Percentiles rank a stretch among this genome's conserved stretches.
Conservation (phyloP, 2,888 invertebrate genomes). For the Arge pagana region DNA sequence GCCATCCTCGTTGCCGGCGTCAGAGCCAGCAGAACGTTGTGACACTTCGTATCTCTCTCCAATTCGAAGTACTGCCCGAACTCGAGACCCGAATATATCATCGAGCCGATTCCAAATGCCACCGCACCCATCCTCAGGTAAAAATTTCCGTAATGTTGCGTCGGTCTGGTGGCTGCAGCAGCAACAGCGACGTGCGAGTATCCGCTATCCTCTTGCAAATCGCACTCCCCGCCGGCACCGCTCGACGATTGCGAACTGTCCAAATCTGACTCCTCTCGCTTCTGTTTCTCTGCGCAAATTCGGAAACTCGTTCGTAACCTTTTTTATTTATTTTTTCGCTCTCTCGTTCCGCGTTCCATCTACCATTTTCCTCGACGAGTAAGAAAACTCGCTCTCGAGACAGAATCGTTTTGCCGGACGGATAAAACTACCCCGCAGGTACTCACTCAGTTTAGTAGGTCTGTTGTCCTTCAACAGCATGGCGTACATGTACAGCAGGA, state of each 20-base stretch:
- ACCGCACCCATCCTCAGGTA: slow-evolving; percentile 92
- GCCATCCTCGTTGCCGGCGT: slow-evolving; percentile 93
- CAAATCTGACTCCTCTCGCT: slow-evolving; percentile 54
- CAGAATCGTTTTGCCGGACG: no score
- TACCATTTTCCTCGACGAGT: no score
- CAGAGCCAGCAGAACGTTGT: slow-evolving; percentile 85
- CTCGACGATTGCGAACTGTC: slow-evolving; percentile 55
- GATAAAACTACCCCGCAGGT: no score
- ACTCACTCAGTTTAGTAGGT: slow-evolving; percentile 58
- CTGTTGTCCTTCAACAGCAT: slow-evolving; percentile 71
- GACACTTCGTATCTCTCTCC: slow-evolving; percentile 87
- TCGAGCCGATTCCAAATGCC: slow-evolving; percentile 94
- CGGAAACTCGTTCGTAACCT: slow-evolving; percentile 34
- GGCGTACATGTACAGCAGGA: slow-evolving; percentile 82
- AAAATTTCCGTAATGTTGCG: slow-evolving; percentile 87
- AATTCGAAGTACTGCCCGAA: slow-evolving; percentile 95
- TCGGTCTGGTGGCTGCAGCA: slow-evolving; percentile 63
- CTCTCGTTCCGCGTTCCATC: not conserved
- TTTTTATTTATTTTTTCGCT: slow-evolving; percentile 18
- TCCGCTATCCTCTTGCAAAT: slow-evolving; percentile 43
- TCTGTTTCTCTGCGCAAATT: slow-evolving; percentile 45
- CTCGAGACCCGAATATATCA: slow-evolving; percentile 95
- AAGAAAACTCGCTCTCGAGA: no score
- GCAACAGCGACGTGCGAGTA: slow-evolving; percentile 56
- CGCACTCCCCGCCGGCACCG: slow-evolving; percentile 53